Base-by-base conservation (phyloP, 2,888 invertebrate genomes). In the Pseudeuparius sepicola region DNA sequence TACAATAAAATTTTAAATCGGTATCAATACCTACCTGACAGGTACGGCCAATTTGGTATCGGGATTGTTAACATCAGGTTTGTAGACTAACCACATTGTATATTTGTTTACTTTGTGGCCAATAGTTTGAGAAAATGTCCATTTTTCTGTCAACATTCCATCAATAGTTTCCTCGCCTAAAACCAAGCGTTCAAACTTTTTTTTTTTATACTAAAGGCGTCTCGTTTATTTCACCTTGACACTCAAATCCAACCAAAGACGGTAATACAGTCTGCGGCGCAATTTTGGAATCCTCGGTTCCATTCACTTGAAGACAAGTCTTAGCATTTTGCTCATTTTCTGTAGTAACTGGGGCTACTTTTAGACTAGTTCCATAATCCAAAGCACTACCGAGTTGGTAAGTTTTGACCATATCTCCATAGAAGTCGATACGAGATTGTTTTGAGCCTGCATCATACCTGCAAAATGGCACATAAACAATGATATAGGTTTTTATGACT, bases 341-440 rank as follows among this genome's bases (percentile, higher is more conserved):
- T 0, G 83, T 89, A 0, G 87, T 87, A 35, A 92, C 71, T 1
- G 90, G 89, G 0, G 87, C 89, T 28, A 94, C 52, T 71, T 90
- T 90, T 14, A 86, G 61, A 40, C 77, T 78, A 0, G 77, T 70
- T 1, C 90, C 90, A 52, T 66, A 81, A 3, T 74, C 77, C 37
- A 61, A 63, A 1, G 64, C 68, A n/a, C n/a, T n/a, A 0, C 72
- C 66, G 14, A 89, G 57, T 63, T 92, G 92, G 52, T 84, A 87
- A 0, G 92, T 94, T 60, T 85, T 83, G n/a, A 89, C 89, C 81
- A 90, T 86, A 59, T 83, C 84, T 42, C 87, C 89, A 64, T 96
- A 96, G 56, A 93, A 96, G 61, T 94, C 94, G 41, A 96, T 86
- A 28, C 94, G 75, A 24, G 90, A 90, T 39, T 76, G 77, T 36